Evolutionary conservation across 2,888 invertebrate genomes (phyloP).

Genomic region (Argynnis bischoffii): DNA sequence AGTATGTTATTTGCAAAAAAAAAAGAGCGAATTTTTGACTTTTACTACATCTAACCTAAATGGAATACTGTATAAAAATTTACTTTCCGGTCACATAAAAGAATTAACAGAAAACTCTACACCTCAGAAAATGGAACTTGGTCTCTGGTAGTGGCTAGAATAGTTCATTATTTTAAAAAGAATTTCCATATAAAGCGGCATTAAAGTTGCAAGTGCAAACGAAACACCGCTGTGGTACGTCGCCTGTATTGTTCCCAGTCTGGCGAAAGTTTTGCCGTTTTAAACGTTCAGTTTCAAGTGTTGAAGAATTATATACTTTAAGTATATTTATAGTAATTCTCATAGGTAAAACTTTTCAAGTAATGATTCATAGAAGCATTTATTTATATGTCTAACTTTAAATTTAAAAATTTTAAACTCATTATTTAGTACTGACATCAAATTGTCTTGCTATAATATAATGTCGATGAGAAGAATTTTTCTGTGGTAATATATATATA

Average conservation of each 20-base stretch:
- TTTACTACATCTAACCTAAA: too few relatives aligned
- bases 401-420: too few relatives aligned
- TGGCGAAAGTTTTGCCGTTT: slow-evolving; percentile 16
- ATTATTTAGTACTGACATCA: too few relatives aligned
- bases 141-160: slow-evolving; percentile 16
- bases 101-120: slow-evolving; percentile 1
- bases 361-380: background rate
- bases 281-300: slow-evolving; percentile 13
- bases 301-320: slow-evolving; percentile 15
- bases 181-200: slow-evolving; percentile 22
- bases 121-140: slow-evolving; percentile 15
- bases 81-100: slow-evolving; percentile 4
- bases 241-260: slow-evolving; percentile 22
- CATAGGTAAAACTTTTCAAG: background rate
- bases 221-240: slow-evolving; percentile 20
- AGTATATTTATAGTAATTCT: slow-evolving; percentile 1
- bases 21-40: too few relatives aligned
- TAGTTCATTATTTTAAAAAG: slow-evolving; percentile 28
- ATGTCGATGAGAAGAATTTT: too few relatives aligned
- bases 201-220: slow-evolving; percentile 27
- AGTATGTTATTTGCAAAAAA: too few relatives aligned
- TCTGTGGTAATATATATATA: too few relatives aligned
- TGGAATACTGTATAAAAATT: too few relatives aligned
- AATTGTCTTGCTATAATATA: too few relatives aligned
- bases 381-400: too few relatives aligned